phyloP scores from a whole-genome alignment of 2,888 invertebrate genomes.

The Hanleya hanleyi region DNA sequence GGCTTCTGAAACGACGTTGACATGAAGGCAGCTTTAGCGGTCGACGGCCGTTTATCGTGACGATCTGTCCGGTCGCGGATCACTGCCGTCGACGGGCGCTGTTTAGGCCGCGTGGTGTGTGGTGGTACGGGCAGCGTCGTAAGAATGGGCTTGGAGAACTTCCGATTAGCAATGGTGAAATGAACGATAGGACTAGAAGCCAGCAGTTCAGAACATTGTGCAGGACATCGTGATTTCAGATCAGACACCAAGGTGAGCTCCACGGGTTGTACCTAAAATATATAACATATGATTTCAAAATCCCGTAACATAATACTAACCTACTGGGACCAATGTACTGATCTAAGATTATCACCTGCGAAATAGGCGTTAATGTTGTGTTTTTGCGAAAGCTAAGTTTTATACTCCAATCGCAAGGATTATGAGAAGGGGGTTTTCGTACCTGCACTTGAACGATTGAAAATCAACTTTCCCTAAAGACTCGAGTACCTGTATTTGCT shows the following conservation, averaged over 20 bases:
- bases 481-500: no score
- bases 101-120: constrained; percentile 37
- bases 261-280: constrained; percentile 58
- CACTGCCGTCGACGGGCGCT: constrained; percentile 55
- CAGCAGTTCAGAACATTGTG: constrained; percentile 47
- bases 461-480: no score
- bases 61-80: constrained; percentile 24
- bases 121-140: constrained; percentile 62
- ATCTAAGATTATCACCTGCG: no score
- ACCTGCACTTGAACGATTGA: no score
- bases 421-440: no score
- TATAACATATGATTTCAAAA: no score
- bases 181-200: constrained; percentile 57
- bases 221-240: constrained; percentile 44
- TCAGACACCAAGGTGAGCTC: constrained; percentile 56
- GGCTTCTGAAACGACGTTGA: background rate
- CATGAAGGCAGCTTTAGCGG: background rate
- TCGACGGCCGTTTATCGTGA: constrained; percentile 4
- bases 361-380: no score
- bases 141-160: constrained; percentile 50
- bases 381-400: no score
- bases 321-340: no score
- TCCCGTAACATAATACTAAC: no score
- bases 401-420: no score
- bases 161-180: constrained; percentile 37